A percentile compares a stretch with the other conserved stretches of the same genome.
Conservation (phyloP, 2,797 vertebrate genomes). For the Aratinga solstitialis region DNA sequence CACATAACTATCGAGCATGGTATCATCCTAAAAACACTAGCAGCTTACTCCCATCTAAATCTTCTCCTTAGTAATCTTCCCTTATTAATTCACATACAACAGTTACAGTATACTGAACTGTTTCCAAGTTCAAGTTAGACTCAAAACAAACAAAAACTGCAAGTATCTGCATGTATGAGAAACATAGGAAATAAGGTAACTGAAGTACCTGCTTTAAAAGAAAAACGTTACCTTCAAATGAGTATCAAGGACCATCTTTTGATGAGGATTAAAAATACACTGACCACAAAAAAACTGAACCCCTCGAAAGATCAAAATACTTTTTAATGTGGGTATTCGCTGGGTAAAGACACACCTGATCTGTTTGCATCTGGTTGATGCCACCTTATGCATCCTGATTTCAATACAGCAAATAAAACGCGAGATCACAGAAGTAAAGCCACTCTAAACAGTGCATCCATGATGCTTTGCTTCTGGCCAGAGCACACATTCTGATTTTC, state of each 20-base stretch:
- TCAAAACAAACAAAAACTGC: not conserved
- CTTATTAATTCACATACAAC: not conserved
- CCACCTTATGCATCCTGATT: not conserved
- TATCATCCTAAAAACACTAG: not conserved
- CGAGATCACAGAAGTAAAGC: not conserved
- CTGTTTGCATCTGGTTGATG: not conserved
- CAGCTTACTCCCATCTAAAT: not conserved
- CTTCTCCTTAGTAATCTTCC: not conserved
- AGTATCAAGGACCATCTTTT: not conserved
- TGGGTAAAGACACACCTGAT: not conserved
- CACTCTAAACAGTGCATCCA: not conserved
- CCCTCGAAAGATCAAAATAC: not conserved
- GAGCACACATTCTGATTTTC: not conserved
- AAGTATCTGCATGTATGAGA: not conserved
- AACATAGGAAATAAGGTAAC: not conserved
- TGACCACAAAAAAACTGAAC: not conserved
- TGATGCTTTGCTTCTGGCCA: not conserved
- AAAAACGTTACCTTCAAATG: not conserved
- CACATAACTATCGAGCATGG: not conserved
- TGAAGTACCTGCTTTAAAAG: not conserved
- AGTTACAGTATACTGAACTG: not conserved
- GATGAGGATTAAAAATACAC: not conserved
- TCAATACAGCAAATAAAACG: not conserved
- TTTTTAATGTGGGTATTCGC: not conserved
- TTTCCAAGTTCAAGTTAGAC: not conserved